Conservation (phyloP, 2,113 vertebrate genomes). For the Morone chrysops region DNA sequence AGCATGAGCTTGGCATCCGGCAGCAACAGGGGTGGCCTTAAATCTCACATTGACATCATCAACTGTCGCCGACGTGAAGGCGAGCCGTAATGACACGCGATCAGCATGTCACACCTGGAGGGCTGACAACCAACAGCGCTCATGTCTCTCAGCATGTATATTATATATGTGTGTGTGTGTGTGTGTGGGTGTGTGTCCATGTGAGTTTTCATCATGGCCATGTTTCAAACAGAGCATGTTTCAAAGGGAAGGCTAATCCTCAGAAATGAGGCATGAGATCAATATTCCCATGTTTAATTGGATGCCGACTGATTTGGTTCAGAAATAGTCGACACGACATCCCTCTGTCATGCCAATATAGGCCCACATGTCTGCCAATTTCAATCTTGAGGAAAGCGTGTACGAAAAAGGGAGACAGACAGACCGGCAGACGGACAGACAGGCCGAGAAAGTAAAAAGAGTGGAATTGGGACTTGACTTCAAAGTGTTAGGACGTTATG, state of each 20-base stretch:
- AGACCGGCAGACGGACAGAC: slow-evolving; percentile 55
- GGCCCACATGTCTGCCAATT: slow-evolving; percentile 65
- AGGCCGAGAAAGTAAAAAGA: slow-evolving; percentile 67
- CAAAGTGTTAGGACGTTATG: slow-evolving; percentile 81
- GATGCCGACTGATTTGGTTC: slow-evolving; percentile 75
- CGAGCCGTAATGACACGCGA: slow-evolving; percentile 66
- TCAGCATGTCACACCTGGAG: slow-evolving; percentile 69
- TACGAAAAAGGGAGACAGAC: slow-evolving; percentile 35
- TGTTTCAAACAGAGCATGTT: slow-evolving; percentile 72
- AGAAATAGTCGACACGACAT: slow-evolving; percentile 66
- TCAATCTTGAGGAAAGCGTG: slow-evolving; percentile 59
- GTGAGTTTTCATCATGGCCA: slow-evolving; percentile 58
- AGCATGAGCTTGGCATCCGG: slow-evolving; percentile 12
- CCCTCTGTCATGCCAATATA: slow-evolving; percentile 69
- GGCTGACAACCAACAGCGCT: slow-evolving; percentile 58
- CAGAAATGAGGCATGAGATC: slow-evolving; percentile 82
- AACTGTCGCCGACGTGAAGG: slow-evolving; percentile 47
- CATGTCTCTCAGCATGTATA: slow-evolving; percentile 68
- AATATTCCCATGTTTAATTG: slow-evolving; percentile 83
- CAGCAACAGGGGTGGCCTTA: slow-evolving; percentile 51
- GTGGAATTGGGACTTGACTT: slow-evolving; percentile 80
- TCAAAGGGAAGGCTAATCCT: slow-evolving; percentile 79
- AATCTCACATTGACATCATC: slow-evolving; percentile 64
- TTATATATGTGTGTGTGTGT: slow-evolving; percentile 24
- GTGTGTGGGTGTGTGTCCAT: slow-evolving; percentile 10